These are phyloP conservation scores for Diacarnus erythraeanus DNA, from an alignment of 37 sponge, comb jelly and placozoan species.

Conservation along the genomic window DNA sequence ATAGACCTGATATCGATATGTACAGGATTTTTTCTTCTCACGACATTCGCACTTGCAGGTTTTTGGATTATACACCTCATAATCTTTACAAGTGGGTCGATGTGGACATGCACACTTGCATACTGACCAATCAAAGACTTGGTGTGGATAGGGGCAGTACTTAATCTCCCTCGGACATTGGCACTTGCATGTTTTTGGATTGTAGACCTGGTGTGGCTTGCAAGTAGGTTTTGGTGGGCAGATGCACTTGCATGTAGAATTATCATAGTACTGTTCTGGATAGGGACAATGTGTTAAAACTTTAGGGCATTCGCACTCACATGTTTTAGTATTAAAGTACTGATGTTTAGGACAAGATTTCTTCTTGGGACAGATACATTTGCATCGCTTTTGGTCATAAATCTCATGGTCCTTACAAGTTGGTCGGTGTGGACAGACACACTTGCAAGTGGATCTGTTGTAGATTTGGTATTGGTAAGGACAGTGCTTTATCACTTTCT, in stretches of 20 bases:
- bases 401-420: constrained; percentile 1
- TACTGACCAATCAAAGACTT: neutral
- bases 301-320: constrained; percentile 27
- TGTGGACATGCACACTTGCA: neutral
- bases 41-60: constrained; percentile 15
- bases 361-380: constrained; percentile 1
- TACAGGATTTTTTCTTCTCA: neutral
- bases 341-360: neutral
- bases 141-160: neutral
- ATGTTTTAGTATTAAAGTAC: constrained; percentile 19
- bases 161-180: neutral
- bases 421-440: constrained; percentile 7
- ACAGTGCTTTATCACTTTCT: neutral
- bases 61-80: neutral
- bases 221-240: neutral
- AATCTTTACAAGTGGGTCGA: neutral
- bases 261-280: neutral
- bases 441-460: constrained; percentile 22
- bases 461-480: neutral
- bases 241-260: neutral
- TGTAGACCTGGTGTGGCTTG: neutral
- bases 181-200: neutral
- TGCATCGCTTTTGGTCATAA: constrained; percentile 5
- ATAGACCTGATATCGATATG: too few relatives aligned
- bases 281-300: too few relatives aligned